phyloP scores from a whole-genome alignment of 2,888 invertebrate species.

The Drosophila atroscutellata region DNA sequence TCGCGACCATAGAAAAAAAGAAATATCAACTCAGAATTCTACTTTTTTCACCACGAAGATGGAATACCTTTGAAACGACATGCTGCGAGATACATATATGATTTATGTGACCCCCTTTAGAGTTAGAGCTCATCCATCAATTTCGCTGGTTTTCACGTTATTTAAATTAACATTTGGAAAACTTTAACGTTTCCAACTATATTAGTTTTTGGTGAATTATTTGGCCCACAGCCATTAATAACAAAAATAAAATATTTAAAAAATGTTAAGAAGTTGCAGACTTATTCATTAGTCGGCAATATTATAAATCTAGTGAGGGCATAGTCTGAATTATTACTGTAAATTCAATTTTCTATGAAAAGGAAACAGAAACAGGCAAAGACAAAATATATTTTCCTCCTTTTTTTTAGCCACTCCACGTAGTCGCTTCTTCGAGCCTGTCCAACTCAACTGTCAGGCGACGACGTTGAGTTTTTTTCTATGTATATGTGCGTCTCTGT shows the following conservation, averaged over 20 bases:
- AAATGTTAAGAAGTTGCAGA: neutral
- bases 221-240: neutral
- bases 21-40: slow-evolving; percentile 5
- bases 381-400: slow-evolving; percentile 20
- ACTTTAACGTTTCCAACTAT: neutral
- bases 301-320: slow-evolving; percentile 19
- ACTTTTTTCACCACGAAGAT: slow-evolving; percentile 28
- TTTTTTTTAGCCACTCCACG: slow-evolving; percentile 48
- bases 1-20: slow-evolving; percentile 57
- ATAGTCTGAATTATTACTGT: slow-evolving; percentile 45
- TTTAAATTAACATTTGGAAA: neutral
- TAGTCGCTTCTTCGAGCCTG: slow-evolving; percentile 45
- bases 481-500: slow-evolving; percentile 7
- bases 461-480: slow-evolving; percentile 36
- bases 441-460: slow-evolving; percentile 60
- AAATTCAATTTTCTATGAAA: slow-evolving; percentile 65
- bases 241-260: neutral
- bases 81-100: slow-evolving; percentile 7
- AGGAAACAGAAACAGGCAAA: slow-evolving; percentile 25
- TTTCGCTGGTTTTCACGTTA: neutral
- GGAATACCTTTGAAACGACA: slow-evolving; percentile 28
- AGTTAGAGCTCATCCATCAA: slow-evolving; percentile 17
- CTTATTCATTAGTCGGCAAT: neutral
- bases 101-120: slow-evolving; percentile 11
- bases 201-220: neutral